Evolutionary conservation across 92 coral and sea anemone species (phyloP).

Genomic region (Epizoanthus scotinus): DNA sequence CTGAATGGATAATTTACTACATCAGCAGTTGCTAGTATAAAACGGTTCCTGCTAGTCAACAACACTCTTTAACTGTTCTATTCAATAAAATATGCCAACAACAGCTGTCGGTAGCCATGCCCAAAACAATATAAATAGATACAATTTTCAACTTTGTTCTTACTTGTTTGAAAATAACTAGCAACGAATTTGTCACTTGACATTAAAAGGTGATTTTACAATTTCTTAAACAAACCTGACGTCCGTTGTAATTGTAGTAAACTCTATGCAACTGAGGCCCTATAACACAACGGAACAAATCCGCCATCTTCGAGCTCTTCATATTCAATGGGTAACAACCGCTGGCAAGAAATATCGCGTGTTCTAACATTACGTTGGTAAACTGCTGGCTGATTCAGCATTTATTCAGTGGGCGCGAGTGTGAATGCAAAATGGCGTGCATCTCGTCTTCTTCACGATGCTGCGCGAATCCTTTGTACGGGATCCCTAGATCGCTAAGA

Average conservation of each 20-base stretch:
- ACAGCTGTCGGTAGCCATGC: not conserved
- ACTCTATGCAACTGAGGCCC: conserved; percentile 89
- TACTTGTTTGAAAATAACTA: not conserved
- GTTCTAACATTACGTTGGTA: not conserved
- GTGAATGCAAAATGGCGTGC: conserved; percentile 25
- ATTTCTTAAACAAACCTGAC: conserved; percentile 58
- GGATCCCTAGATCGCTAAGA: conserved; percentile 33
- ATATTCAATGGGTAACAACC: conserved; percentile 36
- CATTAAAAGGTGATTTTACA: not conserved
- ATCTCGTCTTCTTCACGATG: conserved; percentile 16
- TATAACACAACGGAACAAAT: conserved; percentile 68
- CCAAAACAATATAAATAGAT: not conserved
- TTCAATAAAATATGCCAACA: no score
- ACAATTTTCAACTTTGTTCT: not conserved
- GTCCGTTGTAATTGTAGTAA: conserved; percentile 52
- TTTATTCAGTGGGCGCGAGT: conserved; percentile 9
- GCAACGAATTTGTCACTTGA: not conserved
- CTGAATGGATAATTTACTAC: not conserved
- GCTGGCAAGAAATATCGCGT: conserved; percentile 5
- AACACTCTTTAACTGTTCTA: no score
- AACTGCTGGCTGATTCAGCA: conserved; percentile 2
- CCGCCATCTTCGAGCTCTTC: conserved; percentile 64
- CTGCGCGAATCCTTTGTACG: conserved; percentile 4
- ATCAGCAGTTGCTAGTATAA: not conserved
- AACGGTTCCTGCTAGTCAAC: not conserved